Evolutionary conservation across 2,113 vertebrate species (phyloP).

Genomic region (Coregonus clupeaformis): DNA sequence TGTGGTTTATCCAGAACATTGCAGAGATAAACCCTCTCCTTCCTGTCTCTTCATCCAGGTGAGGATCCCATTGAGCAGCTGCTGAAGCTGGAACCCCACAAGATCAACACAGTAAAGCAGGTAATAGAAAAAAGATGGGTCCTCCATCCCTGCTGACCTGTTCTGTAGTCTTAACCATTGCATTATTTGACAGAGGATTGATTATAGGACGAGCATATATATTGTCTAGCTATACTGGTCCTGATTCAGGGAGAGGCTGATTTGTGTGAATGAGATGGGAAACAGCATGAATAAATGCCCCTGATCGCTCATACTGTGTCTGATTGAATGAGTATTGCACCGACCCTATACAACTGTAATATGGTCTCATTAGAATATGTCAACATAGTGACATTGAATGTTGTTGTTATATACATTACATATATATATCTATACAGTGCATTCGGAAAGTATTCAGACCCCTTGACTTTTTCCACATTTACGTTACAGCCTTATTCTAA

Average conservation of each 20-base stretch:
- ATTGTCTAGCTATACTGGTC: too few relatives aligned
- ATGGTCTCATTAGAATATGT: not conserved
- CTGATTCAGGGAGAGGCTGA: too few relatives aligned
- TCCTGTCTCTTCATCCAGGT: slow-evolving; percentile 48
- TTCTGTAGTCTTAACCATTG: not conserved
- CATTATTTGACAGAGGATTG: too few relatives aligned
- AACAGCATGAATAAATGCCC: not conserved
- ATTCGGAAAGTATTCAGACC: too few relatives aligned
- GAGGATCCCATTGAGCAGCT: slow-evolving; percentile 85
- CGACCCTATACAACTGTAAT: not conserved
- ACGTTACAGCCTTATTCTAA: too few relatives aligned
- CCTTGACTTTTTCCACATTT: too few relatives aligned
- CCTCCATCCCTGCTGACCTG: not conserved
- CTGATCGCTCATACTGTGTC: not conserved
- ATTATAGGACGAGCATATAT: too few relatives aligned
- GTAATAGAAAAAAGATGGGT: slow-evolving; percentile 61
- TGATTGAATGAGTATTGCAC: not conserved
- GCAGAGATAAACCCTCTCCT: slow-evolving; percentile 31
- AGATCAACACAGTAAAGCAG: slow-evolving; percentile 84
- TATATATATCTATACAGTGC: too few relatives aligned
- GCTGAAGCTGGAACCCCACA: slow-evolving; percentile 79
- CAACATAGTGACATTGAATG: not conserved
- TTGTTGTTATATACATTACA: too few relatives aligned
- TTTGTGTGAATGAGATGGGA: too few relatives aligned
- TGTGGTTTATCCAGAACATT: slow-evolving; percentile 20